A percentile compares a stretch with the other conserved stretches of the same genome.
Conservation (phyloP, 1,140 invertebrate species). For the Drosophila kepulauana region DNA sequence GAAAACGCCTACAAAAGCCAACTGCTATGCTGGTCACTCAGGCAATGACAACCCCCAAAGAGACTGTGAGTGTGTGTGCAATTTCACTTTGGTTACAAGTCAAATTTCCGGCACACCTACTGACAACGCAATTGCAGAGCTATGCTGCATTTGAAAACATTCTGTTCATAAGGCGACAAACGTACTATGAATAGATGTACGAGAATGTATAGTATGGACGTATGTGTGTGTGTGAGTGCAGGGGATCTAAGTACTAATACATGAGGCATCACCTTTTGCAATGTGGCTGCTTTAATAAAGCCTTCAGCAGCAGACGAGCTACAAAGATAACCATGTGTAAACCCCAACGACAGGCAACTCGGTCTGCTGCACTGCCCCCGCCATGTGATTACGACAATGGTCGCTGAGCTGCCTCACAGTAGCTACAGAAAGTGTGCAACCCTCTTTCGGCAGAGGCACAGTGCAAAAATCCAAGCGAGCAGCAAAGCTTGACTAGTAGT, state of each 20-base stretch:
- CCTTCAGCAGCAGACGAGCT: conserved; percentile 67
- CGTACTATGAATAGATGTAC: conserved; percentile 2
- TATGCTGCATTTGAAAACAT: conserved; percentile 57
- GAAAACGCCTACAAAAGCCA: conserved; percentile 64
- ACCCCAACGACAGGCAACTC: background rate
- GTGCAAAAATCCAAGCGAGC: background rate
- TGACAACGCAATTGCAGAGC: conserved; percentile 18
- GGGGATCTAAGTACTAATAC: conserved; percentile 10
- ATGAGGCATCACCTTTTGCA: conserved; percentile 18
- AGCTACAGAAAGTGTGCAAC: conserved; percentile 29
- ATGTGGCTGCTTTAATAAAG: conserved; percentile 68
- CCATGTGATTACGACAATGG: conserved; percentile 50
- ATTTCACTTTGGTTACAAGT: conserved; percentile 68
- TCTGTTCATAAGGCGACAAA: conserved; percentile 27
- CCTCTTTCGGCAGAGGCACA: conserved; percentile 9
- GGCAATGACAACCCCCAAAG: conserved; percentile 16
- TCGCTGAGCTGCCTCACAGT: conserved; percentile 14
- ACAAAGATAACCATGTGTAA: conserved; percentile 50
- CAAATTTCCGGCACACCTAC: conserved; percentile 72
- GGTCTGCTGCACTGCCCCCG: conserved; percentile 17
- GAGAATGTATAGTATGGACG: background rate
- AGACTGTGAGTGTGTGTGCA: conserved; percentile 19
- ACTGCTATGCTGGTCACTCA: conserved; percentile 21
- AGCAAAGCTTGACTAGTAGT: background rate
- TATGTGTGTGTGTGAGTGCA: background rate